A percentile compares a stretch with the other conserved stretches of the same genome.
Evolutionary conservation across 1,140 invertebrate genomes (phyloP).

Genomic region (Episyrphus balteatus): DNA sequence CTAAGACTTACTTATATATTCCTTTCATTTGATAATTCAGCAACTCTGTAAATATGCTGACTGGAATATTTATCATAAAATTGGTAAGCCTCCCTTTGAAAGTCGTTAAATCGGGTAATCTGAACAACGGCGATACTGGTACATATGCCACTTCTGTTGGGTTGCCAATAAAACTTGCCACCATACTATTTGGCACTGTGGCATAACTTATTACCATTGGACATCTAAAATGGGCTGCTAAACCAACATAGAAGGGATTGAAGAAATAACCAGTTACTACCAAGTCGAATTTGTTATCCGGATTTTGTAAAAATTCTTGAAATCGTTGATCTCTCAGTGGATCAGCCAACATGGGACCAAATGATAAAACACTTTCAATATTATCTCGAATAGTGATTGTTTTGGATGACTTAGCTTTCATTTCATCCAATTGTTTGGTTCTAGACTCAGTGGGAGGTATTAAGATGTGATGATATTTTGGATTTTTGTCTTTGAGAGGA

Average conservation of each 20-base stretch:
- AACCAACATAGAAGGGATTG: slow-evolving; percentile 25
- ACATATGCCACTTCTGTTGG: slow-evolving; percentile 20
- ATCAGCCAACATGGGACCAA: slow-evolving; percentile 22
- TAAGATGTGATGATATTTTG: slow-evolving; percentile 14
- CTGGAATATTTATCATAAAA: background rate
- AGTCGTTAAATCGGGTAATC: background rate
- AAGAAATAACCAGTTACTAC: slow-evolving; percentile 25
- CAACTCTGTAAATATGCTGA: background rate
- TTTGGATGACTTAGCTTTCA: too few relatives aligned
- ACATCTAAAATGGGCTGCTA: slow-evolving; percentile 20
- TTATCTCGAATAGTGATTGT: slow-evolving; percentile 11
- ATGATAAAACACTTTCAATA: slow-evolving; percentile 2
- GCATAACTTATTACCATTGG: slow-evolving; percentile 22
- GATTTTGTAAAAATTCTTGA: background rate
- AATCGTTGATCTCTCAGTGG: slow-evolving; percentile 19
- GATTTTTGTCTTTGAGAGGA: slow-evolving; percentile 1
- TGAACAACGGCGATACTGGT: slow-evolving; percentile 3
- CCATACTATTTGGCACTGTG: slow-evolving; percentile 3
- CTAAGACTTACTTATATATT: slow-evolving; percentile 12
- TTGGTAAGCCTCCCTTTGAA: background rate
- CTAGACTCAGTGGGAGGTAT: slow-evolving; percentile 12
- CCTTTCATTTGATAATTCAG: background rate
- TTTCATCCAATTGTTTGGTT: slow-evolving; percentile 8
- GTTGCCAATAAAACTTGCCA: slow-evolving; percentile 16
- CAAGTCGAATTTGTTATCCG: slow-evolving; percentile 20